phyloP scores from a whole-genome alignment of 2,888 invertebrate genomes.

The Rotaria sp. region DNA sequence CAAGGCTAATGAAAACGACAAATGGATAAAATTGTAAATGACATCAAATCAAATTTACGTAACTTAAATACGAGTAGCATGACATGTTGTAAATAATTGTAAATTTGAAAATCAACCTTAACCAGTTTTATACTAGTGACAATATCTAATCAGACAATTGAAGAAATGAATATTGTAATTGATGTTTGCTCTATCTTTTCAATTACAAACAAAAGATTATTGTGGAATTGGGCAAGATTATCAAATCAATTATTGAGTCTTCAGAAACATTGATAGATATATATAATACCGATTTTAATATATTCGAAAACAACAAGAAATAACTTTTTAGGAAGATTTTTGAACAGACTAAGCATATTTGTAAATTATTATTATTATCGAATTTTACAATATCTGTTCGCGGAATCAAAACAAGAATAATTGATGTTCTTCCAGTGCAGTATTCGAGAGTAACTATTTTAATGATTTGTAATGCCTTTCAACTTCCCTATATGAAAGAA shows the following conservation, averaged over 20 bases:
- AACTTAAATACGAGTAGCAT: neutral
- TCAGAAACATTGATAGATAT: neutral
- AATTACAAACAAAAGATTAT: neutral
- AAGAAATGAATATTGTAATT: neutral
- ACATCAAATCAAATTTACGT: neutral
- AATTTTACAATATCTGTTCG: too few species aligned
- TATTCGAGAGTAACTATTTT: too few species aligned
- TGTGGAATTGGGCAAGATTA: neutral
- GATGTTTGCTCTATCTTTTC: neutral
- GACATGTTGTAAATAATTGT: neutral
- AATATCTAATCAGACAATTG: neutral
- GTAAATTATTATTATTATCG: too few species aligned
- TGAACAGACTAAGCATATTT: neutral
- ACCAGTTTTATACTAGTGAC: neutral
- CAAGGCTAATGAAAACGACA: neutral
- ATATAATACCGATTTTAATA: neutral
- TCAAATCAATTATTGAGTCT: neutral
- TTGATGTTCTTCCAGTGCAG: too few species aligned
- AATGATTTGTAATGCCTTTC: too few species aligned
- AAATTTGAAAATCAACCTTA: neutral
- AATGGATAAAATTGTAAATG: neutral
- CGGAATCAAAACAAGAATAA: too few species aligned
- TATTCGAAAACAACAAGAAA: neutral
- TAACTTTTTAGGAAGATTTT: neutral
- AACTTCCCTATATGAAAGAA: too few species aligned